Evolutionary conservation across 2,113 vertebrate species (phyloP).

Genomic region (Hipposideros armiger): DNA sequence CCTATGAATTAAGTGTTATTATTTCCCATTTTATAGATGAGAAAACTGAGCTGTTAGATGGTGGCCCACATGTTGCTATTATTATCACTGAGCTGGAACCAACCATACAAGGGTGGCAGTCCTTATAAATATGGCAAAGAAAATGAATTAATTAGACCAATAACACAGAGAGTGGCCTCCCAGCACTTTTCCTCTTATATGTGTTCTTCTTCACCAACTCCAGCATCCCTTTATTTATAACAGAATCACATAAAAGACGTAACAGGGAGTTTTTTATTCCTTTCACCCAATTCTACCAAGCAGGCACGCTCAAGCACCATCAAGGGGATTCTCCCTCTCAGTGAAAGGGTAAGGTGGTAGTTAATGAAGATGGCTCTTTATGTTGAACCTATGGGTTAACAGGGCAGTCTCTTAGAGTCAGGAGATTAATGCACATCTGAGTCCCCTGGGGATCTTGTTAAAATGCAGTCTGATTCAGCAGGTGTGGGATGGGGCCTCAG

Average conservation of each 20-base stretch:
- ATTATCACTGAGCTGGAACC: neutral
- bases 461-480: neutral
- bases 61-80: neutral
- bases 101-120: neutral
- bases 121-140: neutral
- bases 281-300: neutral
- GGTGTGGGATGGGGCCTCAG: neutral
- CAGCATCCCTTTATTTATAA: neutral
- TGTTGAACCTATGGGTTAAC: neutral
- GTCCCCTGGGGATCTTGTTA: neutral
- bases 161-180: neutral
- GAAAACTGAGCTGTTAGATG: neutral
- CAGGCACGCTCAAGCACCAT: neutral
- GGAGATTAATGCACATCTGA: neutral
- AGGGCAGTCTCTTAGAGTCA: neutral
- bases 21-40: constrained; percentile 3
- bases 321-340: neutral
- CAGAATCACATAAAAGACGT: neutral
- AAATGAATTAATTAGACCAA: neutral
- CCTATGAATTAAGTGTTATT: neutral
- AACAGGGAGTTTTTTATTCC: neutral
- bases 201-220: neutral
- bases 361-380: neutral
- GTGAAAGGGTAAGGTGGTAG: neutral
- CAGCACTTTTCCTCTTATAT: neutral